Evolutionary conservation across 64 coral and sea anemone genomes (phyloP).

Genomic region (Anthopleura sola): DNA sequence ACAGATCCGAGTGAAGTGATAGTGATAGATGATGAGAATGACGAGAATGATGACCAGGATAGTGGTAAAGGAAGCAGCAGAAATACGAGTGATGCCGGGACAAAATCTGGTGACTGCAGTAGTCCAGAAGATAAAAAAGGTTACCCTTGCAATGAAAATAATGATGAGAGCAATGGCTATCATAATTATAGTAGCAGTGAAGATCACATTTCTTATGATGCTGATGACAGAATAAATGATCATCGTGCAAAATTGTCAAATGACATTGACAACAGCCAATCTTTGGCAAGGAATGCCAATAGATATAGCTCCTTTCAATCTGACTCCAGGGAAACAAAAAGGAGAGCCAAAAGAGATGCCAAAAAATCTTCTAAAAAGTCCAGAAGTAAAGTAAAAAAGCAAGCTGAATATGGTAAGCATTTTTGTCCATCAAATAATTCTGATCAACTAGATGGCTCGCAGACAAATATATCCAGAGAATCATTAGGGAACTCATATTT

Average conservation of each 20-base stretch:
- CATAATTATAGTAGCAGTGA: background rate
- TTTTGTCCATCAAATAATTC: too few relatives aligned
- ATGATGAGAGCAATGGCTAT: background rate
- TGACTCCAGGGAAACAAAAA: background rate
- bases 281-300: background rate
- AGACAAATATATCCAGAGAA: background rate
- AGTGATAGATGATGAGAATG: constrained; percentile 7
- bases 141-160: background rate
- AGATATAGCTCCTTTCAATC: background rate
- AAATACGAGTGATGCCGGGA: background rate
- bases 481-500: background rate
- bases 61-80: constrained; percentile 12
- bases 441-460: background rate
- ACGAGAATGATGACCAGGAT: background rate
- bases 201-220: background rate
- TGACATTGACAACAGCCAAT: background rate
- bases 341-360: background rate
- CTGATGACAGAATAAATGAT: background rate
- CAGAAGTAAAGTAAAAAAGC: background rate
- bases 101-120: background rate
- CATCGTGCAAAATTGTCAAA: background rate
- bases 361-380: background rate
- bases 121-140: background rate
- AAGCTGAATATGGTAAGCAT: background rate
- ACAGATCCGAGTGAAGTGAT: background rate